These are phyloP conservation scores for Lycocerus yunnanus DNA, from an alignment of 2,888 invertebrate species.

Conservation along the genomic window DNA sequence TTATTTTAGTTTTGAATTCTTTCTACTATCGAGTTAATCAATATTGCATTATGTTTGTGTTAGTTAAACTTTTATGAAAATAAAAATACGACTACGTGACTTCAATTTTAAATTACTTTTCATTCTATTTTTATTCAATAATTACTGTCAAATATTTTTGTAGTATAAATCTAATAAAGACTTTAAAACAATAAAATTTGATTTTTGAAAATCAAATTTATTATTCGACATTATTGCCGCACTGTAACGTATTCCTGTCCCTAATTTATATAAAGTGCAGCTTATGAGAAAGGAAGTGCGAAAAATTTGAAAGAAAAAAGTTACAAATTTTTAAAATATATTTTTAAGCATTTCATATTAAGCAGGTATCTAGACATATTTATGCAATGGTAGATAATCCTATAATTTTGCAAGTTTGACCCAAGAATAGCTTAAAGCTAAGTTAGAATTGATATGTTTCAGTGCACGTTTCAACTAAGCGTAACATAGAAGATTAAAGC, in stretches of 20 bases:
- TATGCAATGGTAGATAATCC: not conserved
- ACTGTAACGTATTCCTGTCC: too few relatives aligned
- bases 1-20: not conserved
- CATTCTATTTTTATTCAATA: not conserved
- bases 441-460: not conserved
- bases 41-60: not conserved
- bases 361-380: too few relatives aligned
- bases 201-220: not conserved
- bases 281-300: too few relatives aligned
- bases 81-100: not conserved
- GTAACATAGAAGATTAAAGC: slow-evolving; percentile 1
- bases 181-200: not conserved
- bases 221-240: too few relatives aligned
- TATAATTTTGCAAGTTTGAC: not conserved
- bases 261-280: too few relatives aligned
- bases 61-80: not conserved
- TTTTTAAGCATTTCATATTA: not conserved
- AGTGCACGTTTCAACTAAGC: not conserved
- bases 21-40: not conserved
- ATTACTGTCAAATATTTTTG: not conserved
- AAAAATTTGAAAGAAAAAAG: too few relatives aligned
- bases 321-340: too few relatives aligned
- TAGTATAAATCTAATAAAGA: not conserved
- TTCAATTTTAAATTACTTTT: not conserved
- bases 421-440: not conserved